A percentile compares a stretch with the other conserved stretches of the same genome.
Conservation (phyloP, 2,888 invertebrate species). For the Rotaria socialis region DNA sequence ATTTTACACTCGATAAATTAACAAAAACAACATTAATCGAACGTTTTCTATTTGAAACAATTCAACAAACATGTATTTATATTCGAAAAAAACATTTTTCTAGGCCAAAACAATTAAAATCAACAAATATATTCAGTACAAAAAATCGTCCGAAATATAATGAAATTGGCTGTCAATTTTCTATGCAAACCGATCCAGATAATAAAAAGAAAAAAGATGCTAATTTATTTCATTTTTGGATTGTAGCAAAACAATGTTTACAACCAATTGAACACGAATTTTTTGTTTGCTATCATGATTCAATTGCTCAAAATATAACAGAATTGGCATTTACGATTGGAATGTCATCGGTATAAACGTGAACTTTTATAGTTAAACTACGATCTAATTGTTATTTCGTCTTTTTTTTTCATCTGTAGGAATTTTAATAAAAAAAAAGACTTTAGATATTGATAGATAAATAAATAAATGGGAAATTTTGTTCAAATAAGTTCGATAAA, state of each 20-base stretch:
- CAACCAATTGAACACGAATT: conserved; percentile 30
- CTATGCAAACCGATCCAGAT: not conserved
- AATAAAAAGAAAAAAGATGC: not conserved
- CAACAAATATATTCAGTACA: not conserved
- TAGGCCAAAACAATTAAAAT: not conserved
- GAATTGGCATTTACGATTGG: conserved; percentile 24
- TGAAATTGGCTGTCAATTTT: not conserved
- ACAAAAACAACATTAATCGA: not conserved
- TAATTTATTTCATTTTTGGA: conserved; percentile 7
- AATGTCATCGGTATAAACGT: not conserved
- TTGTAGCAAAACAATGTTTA: conserved; percentile 18
- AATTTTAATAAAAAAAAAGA: not conserved
- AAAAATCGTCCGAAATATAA: not conserved
- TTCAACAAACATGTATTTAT: conserved; percentile 24
- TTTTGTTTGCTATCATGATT: conserved; percentile 32
- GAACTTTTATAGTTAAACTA: not conserved
- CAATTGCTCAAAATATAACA: conserved; percentile 12
- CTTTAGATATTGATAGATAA: not conserved
- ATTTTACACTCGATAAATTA: conserved; percentile 1
- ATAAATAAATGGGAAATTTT: too few relatives aligned
- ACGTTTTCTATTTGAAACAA: not conserved
- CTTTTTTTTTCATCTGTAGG: not conserved
- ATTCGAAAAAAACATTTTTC: conserved; percentile 26
- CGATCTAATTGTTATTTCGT: not conserved
- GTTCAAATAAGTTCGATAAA: too few relatives aligned